A percentile compares a stretch with the other conserved stretches of the same genome.
Conservation (phyloP, 92 coral and sea anemone species). For the Heliopora coerulea region DNA sequence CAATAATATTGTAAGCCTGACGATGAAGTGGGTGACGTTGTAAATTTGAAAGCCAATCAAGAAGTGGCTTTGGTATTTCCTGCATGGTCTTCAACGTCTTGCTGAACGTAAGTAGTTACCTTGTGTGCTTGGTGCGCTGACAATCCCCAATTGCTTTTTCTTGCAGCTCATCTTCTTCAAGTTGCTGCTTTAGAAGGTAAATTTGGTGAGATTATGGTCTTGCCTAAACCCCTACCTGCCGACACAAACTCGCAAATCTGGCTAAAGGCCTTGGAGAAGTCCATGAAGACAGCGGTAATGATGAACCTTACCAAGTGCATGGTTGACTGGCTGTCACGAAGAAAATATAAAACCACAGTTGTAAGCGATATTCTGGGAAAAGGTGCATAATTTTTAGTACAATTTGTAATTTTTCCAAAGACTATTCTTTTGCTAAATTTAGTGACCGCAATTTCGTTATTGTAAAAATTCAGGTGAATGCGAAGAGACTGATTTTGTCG, state of each 20-base stretch:
- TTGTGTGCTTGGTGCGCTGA: no score
- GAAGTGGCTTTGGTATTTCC: no score
- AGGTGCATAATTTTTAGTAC: background rate
- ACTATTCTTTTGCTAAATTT: background rate
- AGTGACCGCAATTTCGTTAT: background rate
- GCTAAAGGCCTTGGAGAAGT: slow-evolving; percentile 72
- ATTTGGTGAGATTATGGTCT: slow-evolving; percentile 64
- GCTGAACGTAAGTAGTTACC: no score
- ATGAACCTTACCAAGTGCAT: slow-evolving; percentile 69
- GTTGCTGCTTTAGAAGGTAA: slow-evolving; percentile 78
- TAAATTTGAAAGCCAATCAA: no score
- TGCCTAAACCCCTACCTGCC: slow-evolving; percentile 67
- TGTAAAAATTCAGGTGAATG: background rate
- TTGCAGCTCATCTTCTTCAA: slow-evolving; percentile 85
- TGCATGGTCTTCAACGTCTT: no score
- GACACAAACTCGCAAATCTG: slow-evolving; percentile 78
- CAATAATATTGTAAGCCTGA: no score
- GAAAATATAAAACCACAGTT: slow-evolving; percentile 16
- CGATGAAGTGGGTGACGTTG: no score
- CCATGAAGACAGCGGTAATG: slow-evolving; percentile 74
- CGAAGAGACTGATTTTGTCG: background rate
- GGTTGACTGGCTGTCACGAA: slow-evolving; percentile 39
- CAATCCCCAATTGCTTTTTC: background rate
- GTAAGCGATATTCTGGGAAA: slow-evolving; percentile 48
- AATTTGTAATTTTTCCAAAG: no score